phyloP scores from a whole-genome alignment of 1,140 invertebrate species.

The Asbolus verrucosus region DNA sequence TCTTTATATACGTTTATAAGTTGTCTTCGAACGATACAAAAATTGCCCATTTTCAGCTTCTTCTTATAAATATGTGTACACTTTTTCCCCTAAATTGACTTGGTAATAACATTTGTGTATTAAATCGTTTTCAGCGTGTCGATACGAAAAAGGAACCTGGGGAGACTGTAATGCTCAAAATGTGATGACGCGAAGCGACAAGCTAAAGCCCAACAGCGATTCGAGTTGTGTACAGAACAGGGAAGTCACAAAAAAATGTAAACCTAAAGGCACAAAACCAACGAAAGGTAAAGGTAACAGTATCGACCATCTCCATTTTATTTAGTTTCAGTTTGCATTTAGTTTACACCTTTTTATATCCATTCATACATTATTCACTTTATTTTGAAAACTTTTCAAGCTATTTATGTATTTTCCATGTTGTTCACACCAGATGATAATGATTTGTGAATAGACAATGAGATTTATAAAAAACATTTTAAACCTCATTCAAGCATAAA shows the following conservation, averaged over 20 bases:
- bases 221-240: slow-evolving; percentile 78
- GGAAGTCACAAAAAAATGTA: slow-evolving; percentile 80
- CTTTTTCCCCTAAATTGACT: slow-evolving; percentile 2
- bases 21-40: background rate
- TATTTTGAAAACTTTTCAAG: slow-evolving; percentile 23
- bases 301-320: slow-evolving; percentile 50
- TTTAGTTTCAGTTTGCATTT: slow-evolving; percentile 40
- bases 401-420: slow-evolving; percentile 32
- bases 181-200: slow-evolving; percentile 78
- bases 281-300: slow-evolving; percentile 68
- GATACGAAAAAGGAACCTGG: slow-evolving; percentile 83
- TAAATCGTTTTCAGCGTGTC: slow-evolving; percentile 71
- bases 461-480: background rate
- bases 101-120: slow-evolving; percentile 17
- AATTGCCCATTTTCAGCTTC: background rate
- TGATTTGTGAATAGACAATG: slow-evolving; percentile 5
- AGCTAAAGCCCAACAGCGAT: slow-evolving; percentile 80
- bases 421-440: slow-evolving; percentile 12
- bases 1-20: too few relatives aligned
- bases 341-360: slow-evolving; percentile 14
- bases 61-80: slow-evolving; percentile 11
- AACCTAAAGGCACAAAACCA: slow-evolving; percentile 75
- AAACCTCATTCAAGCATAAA: background rate
- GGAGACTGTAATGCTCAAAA: slow-evolving; percentile 76
- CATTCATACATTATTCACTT: slow-evolving; percentile 42